Evolutionary conservation across 2,888 invertebrate genomes (phyloP), one percentile per base, ranked within the genome.

Genomic region (Dugesia japonica): DNA sequence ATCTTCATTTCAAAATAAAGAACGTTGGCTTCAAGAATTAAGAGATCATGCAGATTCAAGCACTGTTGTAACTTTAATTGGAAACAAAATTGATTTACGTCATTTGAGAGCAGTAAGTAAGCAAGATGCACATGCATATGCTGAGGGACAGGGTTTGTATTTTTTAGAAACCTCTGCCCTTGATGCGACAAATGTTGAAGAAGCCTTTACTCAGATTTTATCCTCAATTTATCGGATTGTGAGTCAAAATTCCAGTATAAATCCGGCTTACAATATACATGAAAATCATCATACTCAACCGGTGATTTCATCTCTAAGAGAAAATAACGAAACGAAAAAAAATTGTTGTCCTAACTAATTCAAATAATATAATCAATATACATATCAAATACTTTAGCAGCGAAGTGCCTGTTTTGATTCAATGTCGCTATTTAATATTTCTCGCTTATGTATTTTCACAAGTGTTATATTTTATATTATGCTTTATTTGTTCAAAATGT

Each of bases 131-230:
- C 93, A 91, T 87, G 89, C 91, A 74, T 99, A 98, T 87, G 95
- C 98, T 80, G 95, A 95, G 87, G 89, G 89, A 84, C 93, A 97
- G 86, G 91, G 92, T 82, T 89, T 97, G 83, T 93, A 93, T 84
- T 95, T 97, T 88, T 95, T 97, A 85, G 95, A 98, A 88, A 98
- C 97, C 80, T 97, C 95, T 81, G 98, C 98, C 81, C 88, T 98
- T 85, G 98, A 98, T 88, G 95, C 97, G 81, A 98, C 98, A 82
- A 98, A 99, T 87, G 98, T 98, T 83, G 98, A 98, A 88, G 91
- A 92, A 82, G 98, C 98, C 87, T 98, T 98, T 89, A 95, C 97
- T 88, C 95, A 98, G 87, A 98, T 98, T 23, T 56, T 56, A 56
- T 56, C 56, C 4, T n/a, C 56, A n/a, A 56, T 56, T 56, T 56